Evolutionary conservation across 2,888 invertebrate species (phyloP).

Genomic region (Alviniconcha strummeri): DNA sequence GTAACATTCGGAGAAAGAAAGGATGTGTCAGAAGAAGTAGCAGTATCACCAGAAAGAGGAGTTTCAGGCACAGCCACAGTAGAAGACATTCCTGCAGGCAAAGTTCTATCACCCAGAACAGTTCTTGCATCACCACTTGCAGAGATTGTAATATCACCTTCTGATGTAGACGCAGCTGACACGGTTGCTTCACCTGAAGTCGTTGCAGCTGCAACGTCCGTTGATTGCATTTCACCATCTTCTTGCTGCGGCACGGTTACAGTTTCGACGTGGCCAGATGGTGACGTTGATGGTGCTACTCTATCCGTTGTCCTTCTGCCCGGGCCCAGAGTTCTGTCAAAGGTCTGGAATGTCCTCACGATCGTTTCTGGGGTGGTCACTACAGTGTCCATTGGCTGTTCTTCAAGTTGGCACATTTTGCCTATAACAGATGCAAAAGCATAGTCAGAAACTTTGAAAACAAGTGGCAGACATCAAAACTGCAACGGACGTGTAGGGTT

Average conservation of each 20-base stretch:
- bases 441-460: no score
- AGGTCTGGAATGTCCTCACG: slow-evolving; percentile 49
- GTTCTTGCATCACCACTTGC: no score
- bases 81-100: not conserved
- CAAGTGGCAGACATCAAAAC: no score
- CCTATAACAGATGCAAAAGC: not conserved
- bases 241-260: not conserved
- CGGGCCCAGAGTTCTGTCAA: not conserved
- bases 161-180: not conserved
- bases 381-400: slow-evolving; percentile 41
- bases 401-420: not conserved
- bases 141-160: no score
- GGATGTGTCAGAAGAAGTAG: not conserved
- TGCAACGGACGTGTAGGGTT: no score
- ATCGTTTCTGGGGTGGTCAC: slow-evolving; percentile 48
- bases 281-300: not conserved
- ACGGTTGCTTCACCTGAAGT: not conserved
- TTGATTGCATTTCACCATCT: not conserved
- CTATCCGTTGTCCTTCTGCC: no score
- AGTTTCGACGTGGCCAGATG: not conserved
- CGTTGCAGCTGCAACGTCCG: not conserved
- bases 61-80: not conserved
- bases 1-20: not conserved
- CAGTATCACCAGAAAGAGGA: not conserved
- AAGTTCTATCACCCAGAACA: no score